Base-by-base conservation (phyloP, 1,140 invertebrate species). In the Cydia pomonella region DNA sequence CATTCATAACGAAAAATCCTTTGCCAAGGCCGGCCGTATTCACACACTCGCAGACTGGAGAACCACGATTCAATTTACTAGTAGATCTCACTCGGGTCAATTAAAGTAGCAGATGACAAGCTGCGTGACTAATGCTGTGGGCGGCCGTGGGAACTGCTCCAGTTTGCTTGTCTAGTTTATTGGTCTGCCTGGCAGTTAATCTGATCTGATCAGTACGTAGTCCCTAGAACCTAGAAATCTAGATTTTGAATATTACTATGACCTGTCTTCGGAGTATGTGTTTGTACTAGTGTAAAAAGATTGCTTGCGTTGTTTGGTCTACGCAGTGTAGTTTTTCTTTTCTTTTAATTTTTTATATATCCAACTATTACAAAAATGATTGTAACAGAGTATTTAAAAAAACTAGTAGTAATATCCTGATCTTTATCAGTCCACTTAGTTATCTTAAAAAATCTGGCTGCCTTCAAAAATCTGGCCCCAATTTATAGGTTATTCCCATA, bases 101-200 rank as follows among this genome's bases (percentile, higher is more conserved):
- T 91, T 91, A 90, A 82, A 82, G 78, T 77, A 82, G 83, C 85
- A 91, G 82, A 91, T 88, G 89, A 90, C 88, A 90, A 88, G 85
- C 81, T 84, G 79, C 76, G 78, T 87, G 85, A 89, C 80, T 89
- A 87, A 87, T 74, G 71, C 83, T 86, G 89, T 91, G 83, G 87
- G 76, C 84, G 86, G 79, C 82, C 88, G 87, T 88, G 87, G 88
- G 88, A 89, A 90, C 80, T 80, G 78, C 29, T 75, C 74, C 63
- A 76, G 71, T 59, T 74, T 72, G 5, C 29, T 23, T 59, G 53
- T 59, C 53, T 59, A 59, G 53, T 59, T 59, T 59, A 59, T 59
- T 59, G n/a, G 53, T 59, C 53, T 59, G 53, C 53, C 16, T 50
- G 16, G 0, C 9, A 1, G 47, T 23, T 59, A 59, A n/a, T 21